Evolutionary conservation across 2,888 invertebrate species (phyloP).

Genomic region (Criorhina ranunculi): DNA sequence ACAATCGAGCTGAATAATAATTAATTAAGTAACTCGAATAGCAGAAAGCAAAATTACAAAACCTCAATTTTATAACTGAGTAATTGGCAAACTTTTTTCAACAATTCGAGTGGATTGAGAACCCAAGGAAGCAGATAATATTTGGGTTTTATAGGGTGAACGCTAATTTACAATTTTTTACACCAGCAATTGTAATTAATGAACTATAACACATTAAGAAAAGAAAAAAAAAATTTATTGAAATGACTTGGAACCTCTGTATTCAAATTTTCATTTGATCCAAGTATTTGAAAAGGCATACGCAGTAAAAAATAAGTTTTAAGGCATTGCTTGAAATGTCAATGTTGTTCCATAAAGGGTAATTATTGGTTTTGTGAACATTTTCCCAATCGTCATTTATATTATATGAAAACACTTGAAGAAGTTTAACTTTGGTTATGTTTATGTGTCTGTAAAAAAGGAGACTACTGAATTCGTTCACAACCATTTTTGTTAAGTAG

Average conservation of each 20-base stretch:
- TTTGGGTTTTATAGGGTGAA: slow-evolving; percentile 4
- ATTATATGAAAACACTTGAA: too few species aligned
- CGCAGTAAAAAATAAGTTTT: too few species aligned
- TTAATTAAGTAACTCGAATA: slow-evolving; percentile 7
- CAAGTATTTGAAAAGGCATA: too few species aligned
- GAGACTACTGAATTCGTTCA: too few species aligned
- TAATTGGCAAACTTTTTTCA: slow-evolving; percentile 63
- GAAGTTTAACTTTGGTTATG: too few species aligned
- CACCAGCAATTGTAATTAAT: slow-evolving; percentile 37
- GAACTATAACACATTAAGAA: slow-evolving; percentile 27
- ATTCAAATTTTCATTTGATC: background rate
- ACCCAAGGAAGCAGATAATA: background rate
- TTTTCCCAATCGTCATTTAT: too few species aligned
- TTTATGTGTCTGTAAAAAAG: too few species aligned
- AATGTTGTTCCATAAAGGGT: too few species aligned
- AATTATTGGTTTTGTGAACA: too few species aligned
- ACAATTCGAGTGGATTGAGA: background rate
- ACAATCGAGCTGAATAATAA: background rate
- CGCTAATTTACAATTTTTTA: slow-evolving; percentile 42
- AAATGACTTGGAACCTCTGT: background rate
- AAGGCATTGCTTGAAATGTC: too few species aligned
- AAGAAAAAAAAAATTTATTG: slow-evolving; percentile 6
- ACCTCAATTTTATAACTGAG: slow-evolving; percentile 1
- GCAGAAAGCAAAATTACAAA: slow-evolving; percentile 21
- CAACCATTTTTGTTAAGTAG: too few species aligned